Base-by-base conservation (phyloP, 2,888 invertebrate species). In the Zeuzera pyrina region DNA sequence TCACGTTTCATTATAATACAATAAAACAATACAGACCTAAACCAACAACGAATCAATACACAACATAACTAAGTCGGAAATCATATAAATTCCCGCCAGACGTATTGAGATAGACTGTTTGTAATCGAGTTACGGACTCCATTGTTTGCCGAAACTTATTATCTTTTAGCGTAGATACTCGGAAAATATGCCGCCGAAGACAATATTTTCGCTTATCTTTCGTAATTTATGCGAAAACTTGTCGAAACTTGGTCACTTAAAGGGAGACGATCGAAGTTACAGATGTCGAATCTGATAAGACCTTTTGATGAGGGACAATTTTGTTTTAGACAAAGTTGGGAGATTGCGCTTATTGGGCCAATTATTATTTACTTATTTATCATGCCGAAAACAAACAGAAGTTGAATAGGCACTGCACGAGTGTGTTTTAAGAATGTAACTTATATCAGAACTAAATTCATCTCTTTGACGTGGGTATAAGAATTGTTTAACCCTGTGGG, bases 151-250 rank as follows among this genome's bases (percentile, higher is more conserved):
- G 26, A 54, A 73, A 77, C 57, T 74, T 69, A 65, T 65, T 70
- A 69, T 70, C 67, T 57, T 36, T 37, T 38, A 33, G 41, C 47
- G 36, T 39, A 61, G 61, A 57, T 63, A 62, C 62, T 57, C 40
- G 49, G 64, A 70, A 79, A 81, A 76, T 78, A 78, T 79, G 73
- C 62, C 65, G 43, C 49, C 43, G 66, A 70, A 73, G 77, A 79
- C 81, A 81, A 79, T 81, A 81, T 79, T 81, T 81, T 73, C 71
- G 70, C 68, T 79, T 83, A 81, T 78, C 79, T 66, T 30, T 36
- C 37, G 59, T 78, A 81, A 83, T 83, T 83, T 81, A 81, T 81
- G 76, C 66, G 73, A 57, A 63, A 79, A 81, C 64, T 81, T 76
- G 56, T 51, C 49, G 54, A 61, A 71, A 72, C 57, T 71, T 66